Conservation (phyloP, 2,113 vertebrate species). For the Xiphophorus couchianus region DNA sequence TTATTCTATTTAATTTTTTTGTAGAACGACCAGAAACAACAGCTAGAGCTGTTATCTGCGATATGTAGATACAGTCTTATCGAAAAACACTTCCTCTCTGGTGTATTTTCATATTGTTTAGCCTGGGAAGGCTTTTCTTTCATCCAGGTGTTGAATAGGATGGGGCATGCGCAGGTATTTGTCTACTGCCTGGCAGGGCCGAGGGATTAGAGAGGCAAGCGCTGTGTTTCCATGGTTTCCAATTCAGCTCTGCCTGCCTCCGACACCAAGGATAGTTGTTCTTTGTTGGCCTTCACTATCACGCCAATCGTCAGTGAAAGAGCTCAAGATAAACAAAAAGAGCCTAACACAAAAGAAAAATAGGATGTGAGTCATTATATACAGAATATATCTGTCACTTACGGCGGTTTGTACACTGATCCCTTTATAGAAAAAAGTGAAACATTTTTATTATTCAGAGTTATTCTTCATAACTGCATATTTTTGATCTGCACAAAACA, state of each 20-base stretch:
- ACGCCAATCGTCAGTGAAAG: slow-evolving; percentile 64
- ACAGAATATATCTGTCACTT: slow-evolving; percentile 20
- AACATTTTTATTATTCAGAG: slow-evolving; percentile 31
- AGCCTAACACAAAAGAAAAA: slow-evolving; percentile 44
- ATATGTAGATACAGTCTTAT: slow-evolving; percentile 66
- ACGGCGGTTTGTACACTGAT: slow-evolving; percentile 11
- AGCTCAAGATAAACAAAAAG: slow-evolving; percentile 62
- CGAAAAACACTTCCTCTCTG: slow-evolving; percentile 62
- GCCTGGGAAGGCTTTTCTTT: slow-evolving; percentile 69
- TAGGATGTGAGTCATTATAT: slow-evolving; percentile 56
- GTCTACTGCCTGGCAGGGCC: slow-evolving; percentile 70
- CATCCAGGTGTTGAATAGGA: slow-evolving; percentile 79
- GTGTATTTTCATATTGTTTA: slow-evolving; percentile 67
- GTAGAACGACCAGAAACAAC: slow-evolving; percentile 25
- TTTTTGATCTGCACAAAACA: slow-evolving; percentile 28
- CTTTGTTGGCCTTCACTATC: slow-evolving; percentile 72
- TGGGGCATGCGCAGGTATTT: slow-evolving; percentile 78
- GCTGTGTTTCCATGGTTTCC: slow-evolving; percentile 85
- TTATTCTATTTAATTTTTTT: slow-evolving; percentile 4
- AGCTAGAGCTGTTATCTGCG: slow-evolving; percentile 10
- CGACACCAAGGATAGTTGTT: slow-evolving; percentile 70
- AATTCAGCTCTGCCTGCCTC: slow-evolving; percentile 71
- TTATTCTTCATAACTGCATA: slow-evolving; percentile 38
- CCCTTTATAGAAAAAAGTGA: slow-evolving; percentile 27
- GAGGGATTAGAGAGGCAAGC: slow-evolving; percentile 76